Conservation (phyloP, 1,140 invertebrate species). For the Trachymyrmex cornetzi region DNA sequence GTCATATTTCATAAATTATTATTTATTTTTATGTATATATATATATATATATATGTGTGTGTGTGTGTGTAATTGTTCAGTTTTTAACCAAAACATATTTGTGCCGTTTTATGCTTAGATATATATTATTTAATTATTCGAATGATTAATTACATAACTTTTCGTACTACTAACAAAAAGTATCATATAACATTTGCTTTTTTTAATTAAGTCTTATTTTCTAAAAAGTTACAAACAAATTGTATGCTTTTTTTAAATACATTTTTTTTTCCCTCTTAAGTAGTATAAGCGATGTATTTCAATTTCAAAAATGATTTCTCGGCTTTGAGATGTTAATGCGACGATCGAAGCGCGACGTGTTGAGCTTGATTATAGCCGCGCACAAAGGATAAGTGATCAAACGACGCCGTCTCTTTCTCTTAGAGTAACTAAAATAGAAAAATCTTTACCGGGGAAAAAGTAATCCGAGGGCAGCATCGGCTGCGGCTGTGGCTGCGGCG, state of each 20-base stretch:
- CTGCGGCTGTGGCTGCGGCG: slow-evolving; percentile 47
- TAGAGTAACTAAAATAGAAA: slow-evolving; percentile 63
- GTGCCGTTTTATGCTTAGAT: background rate
- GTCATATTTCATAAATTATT: background rate
- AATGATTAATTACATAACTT: background rate
- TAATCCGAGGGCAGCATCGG: slow-evolving; percentile 71
- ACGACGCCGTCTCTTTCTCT: slow-evolving; percentile 39
- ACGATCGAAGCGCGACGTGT: slow-evolving; percentile 34
- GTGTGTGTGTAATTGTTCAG: background rate
- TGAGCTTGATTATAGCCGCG: slow-evolving; percentile 48
- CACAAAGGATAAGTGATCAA: slow-evolving; percentile 53
- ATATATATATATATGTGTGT: no score
- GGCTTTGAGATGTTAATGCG: slow-evolving; percentile 48
- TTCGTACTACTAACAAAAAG: background rate
- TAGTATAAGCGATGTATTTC: slow-evolving; percentile 17
- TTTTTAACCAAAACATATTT: background rate
- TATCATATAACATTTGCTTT: background rate
- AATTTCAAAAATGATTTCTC: slow-evolving; percentile 50
- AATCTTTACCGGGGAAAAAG: slow-evolving; percentile 77
- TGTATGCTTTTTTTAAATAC: background rate
- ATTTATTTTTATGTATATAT: background rate
- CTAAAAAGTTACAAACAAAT: background rate
- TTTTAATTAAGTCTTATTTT: background rate
- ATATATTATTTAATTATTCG: background rate
- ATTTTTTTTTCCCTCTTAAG: background rate